phyloP scores from a whole-genome alignment of 2,113 vertebrate genomes.

The Semicossyphus pulcher region DNA sequence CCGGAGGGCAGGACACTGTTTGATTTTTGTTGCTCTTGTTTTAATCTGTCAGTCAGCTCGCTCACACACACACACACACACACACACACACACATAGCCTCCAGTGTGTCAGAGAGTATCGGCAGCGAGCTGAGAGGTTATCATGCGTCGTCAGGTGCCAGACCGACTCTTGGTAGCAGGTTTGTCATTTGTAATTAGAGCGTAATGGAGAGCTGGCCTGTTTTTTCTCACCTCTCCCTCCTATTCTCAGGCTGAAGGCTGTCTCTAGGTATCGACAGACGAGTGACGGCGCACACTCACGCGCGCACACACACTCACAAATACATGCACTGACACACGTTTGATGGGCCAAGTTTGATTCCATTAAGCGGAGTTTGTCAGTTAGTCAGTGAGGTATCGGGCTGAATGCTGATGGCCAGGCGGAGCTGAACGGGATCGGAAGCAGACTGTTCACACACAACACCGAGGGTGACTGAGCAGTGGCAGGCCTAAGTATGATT shows the following conservation, averaged over 20 bases:
- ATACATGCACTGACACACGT: slow-evolving; percentile 63
- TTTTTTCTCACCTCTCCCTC: slow-evolving; percentile 42
- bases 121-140: slow-evolving; percentile 71
- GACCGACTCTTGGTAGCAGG: slow-evolving; percentile 68
- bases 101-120: slow-evolving; percentile 61
- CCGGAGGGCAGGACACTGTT: slow-evolving; percentile 50
- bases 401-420: slow-evolving; percentile 68
- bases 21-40: slow-evolving; percentile 67
- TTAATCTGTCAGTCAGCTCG: slow-evolving; percentile 64
- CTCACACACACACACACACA: slow-evolving; percentile 20
- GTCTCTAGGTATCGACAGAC: slow-evolving; percentile 76
- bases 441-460: slow-evolving; percentile 57
- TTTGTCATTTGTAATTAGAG: slow-evolving; percentile 82
- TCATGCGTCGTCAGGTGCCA: slow-evolving; percentile 73
- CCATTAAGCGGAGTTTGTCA: slow-evolving; percentile 80
- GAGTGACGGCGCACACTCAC: slow-evolving; percentile 45
- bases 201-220: slow-evolving; percentile 58
- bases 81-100: slow-evolving; percentile 23
- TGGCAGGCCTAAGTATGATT: slow-evolving; percentile 64
- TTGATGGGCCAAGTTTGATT: slow-evolving; percentile 78
- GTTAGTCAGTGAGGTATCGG: slow-evolving; percentile 62
- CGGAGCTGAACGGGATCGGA: slow-evolving; percentile 63
- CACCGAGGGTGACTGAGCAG: slow-evolving; percentile 65
- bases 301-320: slow-evolving; percentile 41
- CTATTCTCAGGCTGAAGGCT: slow-evolving; percentile 67